These are phyloP conservation scores for Drosophila antonietae DNA, from an alignment of 2,888 invertebrate genomes.

Conservation along the genomic window DNA sequence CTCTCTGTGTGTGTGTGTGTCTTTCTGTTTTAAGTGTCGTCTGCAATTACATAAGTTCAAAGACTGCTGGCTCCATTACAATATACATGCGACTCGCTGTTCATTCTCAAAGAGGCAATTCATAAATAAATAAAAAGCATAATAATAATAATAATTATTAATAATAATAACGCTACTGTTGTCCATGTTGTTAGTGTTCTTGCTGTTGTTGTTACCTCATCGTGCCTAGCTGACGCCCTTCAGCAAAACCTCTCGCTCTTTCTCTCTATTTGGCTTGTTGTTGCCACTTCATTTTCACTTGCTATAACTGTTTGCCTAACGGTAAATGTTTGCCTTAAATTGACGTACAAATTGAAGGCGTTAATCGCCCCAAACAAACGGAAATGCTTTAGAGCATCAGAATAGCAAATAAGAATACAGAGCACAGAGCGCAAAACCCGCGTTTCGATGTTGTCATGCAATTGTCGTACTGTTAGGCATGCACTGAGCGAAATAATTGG, in stretches of 20 bases:
- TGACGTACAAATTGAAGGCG: slow-evolving; percentile 77
- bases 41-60: slow-evolving; percentile 75
- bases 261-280: slow-evolving; percentile 50
- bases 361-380: slow-evolving; percentile 65
- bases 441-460: slow-evolving; percentile 10
- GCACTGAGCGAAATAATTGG: slow-evolving; percentile 14
- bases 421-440: slow-evolving; percentile 16
- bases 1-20: neutral
- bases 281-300: slow-evolving; percentile 80
- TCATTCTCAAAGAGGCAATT: slow-evolving; percentile 51
- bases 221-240: slow-evolving; percentile 49
- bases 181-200: slow-evolving; percentile 33
- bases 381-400: slow-evolving; percentile 60
- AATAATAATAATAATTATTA: slow-evolving; percentile 30
- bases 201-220: slow-evolving; percentile 62
- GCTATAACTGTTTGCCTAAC: slow-evolving; percentile 77
- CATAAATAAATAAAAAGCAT: slow-evolving; percentile 51
- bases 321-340: slow-evolving; percentile 67
- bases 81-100: slow-evolving; percentile 36
- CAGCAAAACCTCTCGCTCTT: slow-evolving; percentile 31
- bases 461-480: slow-evolving; percentile 11
- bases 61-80: slow-evolving; percentile 64
- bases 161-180: slow-evolving; percentile 59
- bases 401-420: slow-evolving; percentile 40
- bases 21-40: slow-evolving; percentile 14